These are phyloP conservation scores for Drosophila peninsularis DNA, from an alignment of 2,888 invertebrate genomes.

Conservation along the genomic window DNA sequence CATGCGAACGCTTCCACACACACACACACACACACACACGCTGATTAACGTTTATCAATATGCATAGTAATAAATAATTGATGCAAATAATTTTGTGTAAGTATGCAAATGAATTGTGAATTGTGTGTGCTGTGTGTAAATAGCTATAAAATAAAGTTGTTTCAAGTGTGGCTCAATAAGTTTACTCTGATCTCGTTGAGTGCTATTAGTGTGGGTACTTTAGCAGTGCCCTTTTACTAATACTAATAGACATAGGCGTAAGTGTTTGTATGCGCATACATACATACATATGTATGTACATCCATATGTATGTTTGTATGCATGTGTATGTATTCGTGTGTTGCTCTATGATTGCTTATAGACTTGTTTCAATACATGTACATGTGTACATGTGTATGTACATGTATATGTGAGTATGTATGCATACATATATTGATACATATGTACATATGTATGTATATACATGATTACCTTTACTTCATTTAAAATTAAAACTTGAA, in stretches of 20 bases:
- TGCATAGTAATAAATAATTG: constrained; percentile 5
- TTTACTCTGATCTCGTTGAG: neutral
- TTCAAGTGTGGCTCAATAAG: neutral
- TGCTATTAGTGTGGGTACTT: neutral
- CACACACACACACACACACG: neutral
- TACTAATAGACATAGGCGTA: neutral
- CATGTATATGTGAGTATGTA: too few species aligned
- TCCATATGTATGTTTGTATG: too few species aligned
- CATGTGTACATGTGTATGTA: neutral
- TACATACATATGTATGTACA: neutral
- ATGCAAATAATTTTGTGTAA: constrained; percentile 15
- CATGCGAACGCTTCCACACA: constrained; percentile 10
- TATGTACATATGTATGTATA: neutral
- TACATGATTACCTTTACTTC: neutral
- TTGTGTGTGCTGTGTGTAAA: constrained; percentile 5
- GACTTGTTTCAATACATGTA: neutral
- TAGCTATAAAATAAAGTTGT: neutral
- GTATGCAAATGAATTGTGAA: constrained; percentile 8
- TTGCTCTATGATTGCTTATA: too few species aligned
- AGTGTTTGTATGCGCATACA: neutral
- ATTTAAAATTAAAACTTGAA: neutral
- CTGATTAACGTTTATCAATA: constrained; percentile 9
- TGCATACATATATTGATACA: too few species aligned
- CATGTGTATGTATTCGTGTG: too few species aligned
- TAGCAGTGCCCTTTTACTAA: neutral